Percentiles rank a stretch among this genome's conserved stretches.
Conservation (phyloP, 2,797 vertebrate species). For the Lophotriccus pileatus region DNA sequence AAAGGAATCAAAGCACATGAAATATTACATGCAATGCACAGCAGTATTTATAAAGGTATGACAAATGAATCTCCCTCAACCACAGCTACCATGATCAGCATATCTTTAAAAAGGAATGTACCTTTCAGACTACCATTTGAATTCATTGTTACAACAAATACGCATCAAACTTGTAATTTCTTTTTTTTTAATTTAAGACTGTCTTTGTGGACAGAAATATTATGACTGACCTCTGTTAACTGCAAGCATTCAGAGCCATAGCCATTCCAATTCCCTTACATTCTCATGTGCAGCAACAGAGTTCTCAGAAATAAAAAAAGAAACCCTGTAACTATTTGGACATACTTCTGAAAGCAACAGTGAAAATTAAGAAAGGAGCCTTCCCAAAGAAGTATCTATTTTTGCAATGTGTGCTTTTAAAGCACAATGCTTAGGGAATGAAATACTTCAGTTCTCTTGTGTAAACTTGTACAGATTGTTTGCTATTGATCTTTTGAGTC, state of each 20-base stretch:
- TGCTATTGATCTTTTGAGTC: constrained; percentile 67
- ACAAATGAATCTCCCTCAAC: neutral
- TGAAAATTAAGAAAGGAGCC: constrained; percentile 13
- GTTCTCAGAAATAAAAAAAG: neutral
- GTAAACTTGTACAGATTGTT: constrained; percentile 67
- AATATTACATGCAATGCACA: neutral
- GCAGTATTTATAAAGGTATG: neutral
- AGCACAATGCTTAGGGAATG: constrained; percentile 46
- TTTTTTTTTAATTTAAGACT: neutral
- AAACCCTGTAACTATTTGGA: neutral
- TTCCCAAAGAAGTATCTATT: constrained; percentile 26
- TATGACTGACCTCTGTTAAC: neutral
- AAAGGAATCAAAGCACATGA: neutral
- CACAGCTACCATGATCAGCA: neutral
- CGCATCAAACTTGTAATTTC: neutral
- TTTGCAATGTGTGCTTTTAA: constrained; percentile 40
- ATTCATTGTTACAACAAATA: neutral
- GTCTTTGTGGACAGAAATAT: neutral
- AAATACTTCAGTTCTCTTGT: constrained; percentile 57
- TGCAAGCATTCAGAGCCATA: neutral
- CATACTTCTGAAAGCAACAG: constrained; percentile 26
- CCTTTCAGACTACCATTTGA: neutral
- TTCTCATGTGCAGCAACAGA: neutral
- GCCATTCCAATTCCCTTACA: neutral
- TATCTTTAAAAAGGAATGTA: neutral